Evolutionary conservation across 2,113 vertebrate species (phyloP), one percentile per base, ranked within the genome.

Genomic region (Acanthisitta chloris): DNA sequence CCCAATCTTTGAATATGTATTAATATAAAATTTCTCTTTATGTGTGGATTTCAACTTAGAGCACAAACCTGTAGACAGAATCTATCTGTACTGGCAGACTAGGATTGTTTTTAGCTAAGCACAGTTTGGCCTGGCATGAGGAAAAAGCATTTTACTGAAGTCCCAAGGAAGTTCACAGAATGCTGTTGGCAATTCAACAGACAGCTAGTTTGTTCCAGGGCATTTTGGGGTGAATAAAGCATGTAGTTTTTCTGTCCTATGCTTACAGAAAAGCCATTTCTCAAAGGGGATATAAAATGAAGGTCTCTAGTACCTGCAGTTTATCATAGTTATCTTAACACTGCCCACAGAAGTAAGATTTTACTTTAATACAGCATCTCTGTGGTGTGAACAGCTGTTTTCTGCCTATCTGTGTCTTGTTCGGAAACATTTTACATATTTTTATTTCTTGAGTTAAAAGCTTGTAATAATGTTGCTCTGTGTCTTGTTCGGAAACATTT

Each of bases 81-180:
- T 65, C 38, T 28, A 26, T 28, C 40, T 4, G 0, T 3, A 10
- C 1, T 33, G 9, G 3, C 29, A 70, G 23, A 10, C 6, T 4
- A 40, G 31, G 61, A 38, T 9, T 86, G 10, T 4, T 73, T 77
- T 70, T 29, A 78, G 16, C 8, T 31, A 54, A 67, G 33, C 83
- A 2, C 1, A 5, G 16, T 57, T 55, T 70, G 36, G 24, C 38
- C 14, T 1, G 3, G 14, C 7, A 10, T 1, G 4, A 55, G n/a
- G 12, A 55, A n/a, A 7, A 13, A 78, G 2, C 6, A 9, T 0
- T 0, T 65, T 4, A 8, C 10, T 28, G 51, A 67, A 40, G 12
- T 25, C 15, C 26, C 77, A 42, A 24, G 31, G 38, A 86, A 54
- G 42, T 46, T 69, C 23, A 25, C 4, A 45, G 46, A 59, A 46